Evolutionary conservation across 2,113 vertebrate genomes (phyloP).

Genomic region (Serinus canaria): DNA sequence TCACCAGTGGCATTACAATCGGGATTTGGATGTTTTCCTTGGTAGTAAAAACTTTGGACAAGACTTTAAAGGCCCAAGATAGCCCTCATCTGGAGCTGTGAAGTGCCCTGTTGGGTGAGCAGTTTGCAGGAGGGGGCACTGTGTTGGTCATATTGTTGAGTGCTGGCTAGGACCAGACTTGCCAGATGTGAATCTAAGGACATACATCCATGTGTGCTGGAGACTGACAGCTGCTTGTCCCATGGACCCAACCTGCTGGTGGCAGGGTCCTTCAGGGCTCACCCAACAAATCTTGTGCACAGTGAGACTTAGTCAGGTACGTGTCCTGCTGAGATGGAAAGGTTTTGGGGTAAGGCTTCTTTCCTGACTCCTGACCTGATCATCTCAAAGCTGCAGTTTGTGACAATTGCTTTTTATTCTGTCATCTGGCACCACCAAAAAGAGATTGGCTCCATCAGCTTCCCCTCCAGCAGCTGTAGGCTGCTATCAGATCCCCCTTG

Average conservation of each 20-base stretch:
- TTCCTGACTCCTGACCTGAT: neutral
- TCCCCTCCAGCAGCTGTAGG: neutral
- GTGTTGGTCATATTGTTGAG: fast-evolving
- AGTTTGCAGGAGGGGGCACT: neutral
- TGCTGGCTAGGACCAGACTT: neutral
- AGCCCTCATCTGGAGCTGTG: neutral
- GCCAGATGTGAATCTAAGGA: neutral
- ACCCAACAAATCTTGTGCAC: neutral
- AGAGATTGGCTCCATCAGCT: neutral
- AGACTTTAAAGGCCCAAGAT: neutral
- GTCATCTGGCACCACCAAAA: neutral
- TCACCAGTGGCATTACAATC: neutral
- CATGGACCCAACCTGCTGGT: neutral
- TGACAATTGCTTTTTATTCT: neutral
- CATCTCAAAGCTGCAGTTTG: neutral
- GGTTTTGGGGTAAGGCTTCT: neutral
- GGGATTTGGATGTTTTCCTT: neutral
- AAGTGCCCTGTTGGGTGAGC: neutral
- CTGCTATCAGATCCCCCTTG: neutral
- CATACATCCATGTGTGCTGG: fast-evolving
- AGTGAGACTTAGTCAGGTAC: neutral
- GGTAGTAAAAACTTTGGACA: neutral
- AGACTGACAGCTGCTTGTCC: neutral
- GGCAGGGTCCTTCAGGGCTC: neutral
- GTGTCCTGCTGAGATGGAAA: fast-evolving